Percentiles rank a stretch among this genome's conserved stretches.
These are phyloP conservation scores for Caenorhabditis sp. DNA, from an alignment of 2,888 invertebrate species.

Conservation along the genomic window DNA sequence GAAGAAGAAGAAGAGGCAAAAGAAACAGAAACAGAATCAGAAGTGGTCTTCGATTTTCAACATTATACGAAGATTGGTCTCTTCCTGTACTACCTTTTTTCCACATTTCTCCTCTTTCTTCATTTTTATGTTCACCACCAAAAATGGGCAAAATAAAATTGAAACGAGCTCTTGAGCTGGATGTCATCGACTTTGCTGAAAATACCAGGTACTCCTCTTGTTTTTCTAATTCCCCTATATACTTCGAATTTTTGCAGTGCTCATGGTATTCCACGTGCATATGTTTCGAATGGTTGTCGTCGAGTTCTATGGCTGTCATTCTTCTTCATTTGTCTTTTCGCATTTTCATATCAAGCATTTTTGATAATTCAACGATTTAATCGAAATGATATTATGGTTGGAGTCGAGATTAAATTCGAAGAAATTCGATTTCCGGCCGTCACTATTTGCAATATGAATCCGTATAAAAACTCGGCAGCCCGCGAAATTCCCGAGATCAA, in stretches of 20 bases:
- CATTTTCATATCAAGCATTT: conserved; percentile 64
- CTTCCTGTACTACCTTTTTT: too few species aligned
- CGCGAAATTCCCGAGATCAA: conserved; percentile 54
- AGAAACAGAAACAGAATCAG: too few species aligned
- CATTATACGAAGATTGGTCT: background rate
- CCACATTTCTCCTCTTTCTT: too few species aligned
- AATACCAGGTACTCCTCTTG: conserved; percentile 22
- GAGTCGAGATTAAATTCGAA: conserved; percentile 69
- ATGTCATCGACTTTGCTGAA: conserved; percentile 60
- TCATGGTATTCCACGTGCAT: conserved; percentile 69
- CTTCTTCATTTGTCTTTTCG: conserved; percentile 60
- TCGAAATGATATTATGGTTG: conserved; percentile 69
- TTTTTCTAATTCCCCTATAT: conserved; percentile 7
- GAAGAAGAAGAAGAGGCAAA: too few species aligned
- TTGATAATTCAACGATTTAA: conserved; percentile 63
- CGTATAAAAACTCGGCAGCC: conserved; percentile 68
- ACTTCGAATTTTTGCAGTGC: too few species aligned
- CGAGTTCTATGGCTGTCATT: conserved; percentile 62
- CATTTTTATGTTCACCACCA: too few species aligned
- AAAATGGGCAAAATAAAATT: conserved; percentile 32
- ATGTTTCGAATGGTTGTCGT: conserved; percentile 53
- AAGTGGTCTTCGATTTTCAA: background rate
- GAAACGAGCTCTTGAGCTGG: conserved; percentile 40
- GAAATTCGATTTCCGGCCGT: conserved; percentile 68
- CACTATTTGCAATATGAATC: conserved; percentile 69